phyloP scores from a whole-genome alignment of 1,140 invertebrate species.

The Orussus abietinus region DNA sequence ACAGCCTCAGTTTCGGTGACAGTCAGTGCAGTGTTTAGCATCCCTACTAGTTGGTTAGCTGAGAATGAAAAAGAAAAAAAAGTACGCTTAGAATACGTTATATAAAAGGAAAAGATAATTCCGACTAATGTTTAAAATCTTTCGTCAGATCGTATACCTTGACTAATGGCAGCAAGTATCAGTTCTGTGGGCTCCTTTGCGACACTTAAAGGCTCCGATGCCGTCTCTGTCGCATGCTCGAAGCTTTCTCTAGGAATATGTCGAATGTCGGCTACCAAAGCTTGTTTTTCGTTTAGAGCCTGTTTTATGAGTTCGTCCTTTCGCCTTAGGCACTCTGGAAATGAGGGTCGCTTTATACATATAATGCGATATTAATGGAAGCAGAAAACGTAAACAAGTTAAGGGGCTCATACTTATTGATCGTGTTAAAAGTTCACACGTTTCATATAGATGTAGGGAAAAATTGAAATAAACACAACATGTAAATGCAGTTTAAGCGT shows the following conservation, averaged over 20 bases:
- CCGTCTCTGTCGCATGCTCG: constrained; percentile 64
- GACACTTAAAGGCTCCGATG: constrained; percentile 51
- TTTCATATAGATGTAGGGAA: too few species aligned
- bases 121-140: too few species aligned
- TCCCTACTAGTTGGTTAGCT: constrained; percentile 55
- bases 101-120: constrained; percentile 4
- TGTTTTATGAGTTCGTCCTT: constrained; percentile 69
- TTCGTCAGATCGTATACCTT: constrained; percentile 64
- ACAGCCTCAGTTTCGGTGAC: constrained; percentile 56
- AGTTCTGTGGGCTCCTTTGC: constrained; percentile 67
- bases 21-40: constrained; percentile 54
- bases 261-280: constrained; percentile 71
- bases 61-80: constrained; percentile 12
- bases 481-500: too few species aligned
- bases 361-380: too few species aligned
- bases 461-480: constrained; percentile 3
- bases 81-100: not conserved
- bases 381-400: too few species aligned
- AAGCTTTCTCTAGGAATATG: constrained; percentile 70
- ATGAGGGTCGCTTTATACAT: too few species aligned
- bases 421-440: too few species aligned
- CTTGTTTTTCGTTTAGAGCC: constrained; percentile 71
- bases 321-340: constrained; percentile 65
- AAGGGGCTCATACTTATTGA: too few species aligned
- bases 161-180: constrained; percentile 67